Evolutionary conservation across 2,888 invertebrate species (phyloP).

Genomic region (Phyllotreta striolata): DNA sequence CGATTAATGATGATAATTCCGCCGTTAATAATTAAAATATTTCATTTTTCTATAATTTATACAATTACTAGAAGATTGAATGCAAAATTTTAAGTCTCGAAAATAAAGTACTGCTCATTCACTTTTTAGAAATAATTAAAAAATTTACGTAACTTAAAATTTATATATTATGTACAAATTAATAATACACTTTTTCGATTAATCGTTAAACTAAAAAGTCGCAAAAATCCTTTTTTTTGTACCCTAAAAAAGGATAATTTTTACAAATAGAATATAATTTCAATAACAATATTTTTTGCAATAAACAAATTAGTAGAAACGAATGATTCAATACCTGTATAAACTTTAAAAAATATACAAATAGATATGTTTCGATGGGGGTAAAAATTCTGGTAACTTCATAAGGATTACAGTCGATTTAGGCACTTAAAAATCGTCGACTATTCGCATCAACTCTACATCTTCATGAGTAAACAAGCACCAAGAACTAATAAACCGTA

Average conservation of each 20-base stretch:
- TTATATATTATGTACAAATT: slow-evolving; percentile 25
- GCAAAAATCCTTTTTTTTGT: background rate
- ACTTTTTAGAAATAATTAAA: slow-evolving; percentile 3
- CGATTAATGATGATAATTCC: no score
- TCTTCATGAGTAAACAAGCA: slow-evolving; percentile 23
- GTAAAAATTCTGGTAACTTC: slow-evolving; percentile 19
- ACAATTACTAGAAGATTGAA: background rate
- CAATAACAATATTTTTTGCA: slow-evolving; percentile 8
- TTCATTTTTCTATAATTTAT: no score
- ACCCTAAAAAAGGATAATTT: no score
- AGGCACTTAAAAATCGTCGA: slow-evolving; percentile 21
- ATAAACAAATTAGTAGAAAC: slow-evolving; percentile 11
- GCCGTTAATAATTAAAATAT: no score
- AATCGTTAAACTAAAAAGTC: slow-evolving; percentile 5
- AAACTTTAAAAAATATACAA: slow-evolving; percentile 16
- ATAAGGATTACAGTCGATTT: slow-evolving; percentile 3
- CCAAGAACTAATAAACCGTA: slow-evolving; percentile 22
- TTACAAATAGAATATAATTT: slow-evolving; percentile 8
- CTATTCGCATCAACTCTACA: slow-evolving; percentile 17
- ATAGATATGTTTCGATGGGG: slow-evolving; percentile 9
- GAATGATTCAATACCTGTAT: slow-evolving; percentile 9
- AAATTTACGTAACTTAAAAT: slow-evolving; percentile 6
- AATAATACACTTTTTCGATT: slow-evolving; percentile 6
- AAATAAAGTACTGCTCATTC: background rate
- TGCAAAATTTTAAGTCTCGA: background rate